phyloP scores from a whole-genome alignment of 2,113 vertebrate species.

The Tympanuchus pallidicinctus region DNA sequence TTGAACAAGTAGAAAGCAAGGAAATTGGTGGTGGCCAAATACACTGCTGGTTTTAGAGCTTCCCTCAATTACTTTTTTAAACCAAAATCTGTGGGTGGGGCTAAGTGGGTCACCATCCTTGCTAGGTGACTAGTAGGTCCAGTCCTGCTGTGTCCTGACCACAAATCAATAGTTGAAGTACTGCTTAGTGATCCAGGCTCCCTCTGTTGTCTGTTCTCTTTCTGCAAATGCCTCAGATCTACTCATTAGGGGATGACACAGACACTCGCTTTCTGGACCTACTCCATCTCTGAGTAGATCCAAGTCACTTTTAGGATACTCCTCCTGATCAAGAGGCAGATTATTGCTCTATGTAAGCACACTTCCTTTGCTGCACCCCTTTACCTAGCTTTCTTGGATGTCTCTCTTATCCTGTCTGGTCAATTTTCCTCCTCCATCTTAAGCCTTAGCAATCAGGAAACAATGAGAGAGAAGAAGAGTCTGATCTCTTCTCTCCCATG shows the following conservation, averaged over 20 bases:
- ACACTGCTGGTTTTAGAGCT: not conserved
- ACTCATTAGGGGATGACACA: not conserved
- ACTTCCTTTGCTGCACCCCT: not conserved
- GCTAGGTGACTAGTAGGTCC: not conserved
- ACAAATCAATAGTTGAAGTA: fast-evolving
- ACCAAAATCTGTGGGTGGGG: not conserved
- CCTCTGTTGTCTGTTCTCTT: not conserved
- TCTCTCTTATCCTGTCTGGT: not conserved
- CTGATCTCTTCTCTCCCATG: not conserved
- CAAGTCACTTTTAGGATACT: fast-evolving
- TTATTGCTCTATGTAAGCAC: not conserved
- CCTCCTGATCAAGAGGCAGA: not conserved
- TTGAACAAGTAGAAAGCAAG: not conserved
- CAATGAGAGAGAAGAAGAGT: not conserved
- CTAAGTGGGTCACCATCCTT: not conserved
- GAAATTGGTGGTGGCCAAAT: not conserved
- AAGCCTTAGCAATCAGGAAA: not conserved
- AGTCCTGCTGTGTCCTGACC: not conserved
- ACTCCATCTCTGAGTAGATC: not conserved
- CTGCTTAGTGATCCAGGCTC: not conserved
- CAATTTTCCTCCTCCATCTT: not conserved
- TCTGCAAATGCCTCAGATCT: not conserved
- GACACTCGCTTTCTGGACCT: not conserved
- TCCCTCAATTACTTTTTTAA: not conserved
- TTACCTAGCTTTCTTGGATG: not conserved